Conservation (phyloP, 1,140 invertebrate genomes). For the Papilio polytes region DNA sequence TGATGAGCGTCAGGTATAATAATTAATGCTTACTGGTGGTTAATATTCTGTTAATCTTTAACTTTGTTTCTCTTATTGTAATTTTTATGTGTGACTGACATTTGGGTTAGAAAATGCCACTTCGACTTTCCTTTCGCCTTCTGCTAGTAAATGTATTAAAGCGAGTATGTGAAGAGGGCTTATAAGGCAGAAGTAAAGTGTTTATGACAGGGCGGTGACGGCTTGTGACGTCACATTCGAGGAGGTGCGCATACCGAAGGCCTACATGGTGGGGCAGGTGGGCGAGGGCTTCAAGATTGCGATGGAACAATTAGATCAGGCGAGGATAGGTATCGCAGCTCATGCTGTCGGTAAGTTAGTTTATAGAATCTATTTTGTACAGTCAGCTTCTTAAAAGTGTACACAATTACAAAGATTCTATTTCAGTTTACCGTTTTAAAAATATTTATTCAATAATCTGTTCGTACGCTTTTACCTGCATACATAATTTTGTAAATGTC, state of each 20-base stretch:
- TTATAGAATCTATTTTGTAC: neutral
- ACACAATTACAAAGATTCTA: no score
- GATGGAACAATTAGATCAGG: conserved; percentile 90
- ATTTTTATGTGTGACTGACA: neutral
- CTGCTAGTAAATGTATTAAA: neutral
- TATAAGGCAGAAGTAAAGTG: conserved; percentile 66
- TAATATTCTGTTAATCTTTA: neutral
- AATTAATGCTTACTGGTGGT: conserved; percentile 1
- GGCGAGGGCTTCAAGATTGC: conserved; percentile 95
- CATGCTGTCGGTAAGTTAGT: conserved; percentile 87
- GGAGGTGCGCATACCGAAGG: conserved; percentile 87
- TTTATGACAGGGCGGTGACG: conserved; percentile 89
- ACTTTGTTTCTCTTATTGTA: conserved; percentile 24
- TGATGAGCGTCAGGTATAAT: conserved; percentile 75
- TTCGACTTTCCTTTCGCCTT: conserved; percentile 21
- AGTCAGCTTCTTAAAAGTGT: no score
- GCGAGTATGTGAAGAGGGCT: conserved; percentile 47
- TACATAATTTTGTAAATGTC: no score
- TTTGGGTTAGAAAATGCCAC: neutral
- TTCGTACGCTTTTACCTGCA: no score
- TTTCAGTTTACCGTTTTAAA: no score
- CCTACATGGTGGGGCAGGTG: conserved; percentile 85
- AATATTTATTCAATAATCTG: no score
- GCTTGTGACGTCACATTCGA: conserved; percentile 91
- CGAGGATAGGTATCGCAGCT: conserved; percentile 92